A percentile compares a stretch with the other conserved stretches of the same genome.
phyloP scores from a whole-genome alignment of 2,797 vertebrate species.

The Pseudochirops corinnae region DNA sequence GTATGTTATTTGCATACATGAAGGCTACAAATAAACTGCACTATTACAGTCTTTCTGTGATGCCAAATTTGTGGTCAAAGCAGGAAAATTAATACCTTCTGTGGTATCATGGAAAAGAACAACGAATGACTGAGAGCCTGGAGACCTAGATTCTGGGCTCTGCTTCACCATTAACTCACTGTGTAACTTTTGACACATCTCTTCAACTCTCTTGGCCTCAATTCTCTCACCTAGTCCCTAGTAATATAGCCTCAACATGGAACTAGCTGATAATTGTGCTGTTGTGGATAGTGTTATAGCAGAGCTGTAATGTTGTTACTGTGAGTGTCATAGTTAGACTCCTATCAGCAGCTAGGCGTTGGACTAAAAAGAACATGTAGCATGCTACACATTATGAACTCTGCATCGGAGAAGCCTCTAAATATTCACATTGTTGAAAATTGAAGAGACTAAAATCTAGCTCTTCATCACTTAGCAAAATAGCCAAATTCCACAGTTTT shows the following conservation, averaged over 20 bases:
- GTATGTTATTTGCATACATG: constrained; percentile 9
- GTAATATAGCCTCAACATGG: neutral
- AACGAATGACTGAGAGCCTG: neutral
- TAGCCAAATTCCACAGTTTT: constrained; percentile 44
- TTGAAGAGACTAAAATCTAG: neutral
- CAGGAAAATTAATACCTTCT: neutral
- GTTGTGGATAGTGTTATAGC: neutral
- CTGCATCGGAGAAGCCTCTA: neutral
- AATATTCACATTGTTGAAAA: constrained; percentile 13
- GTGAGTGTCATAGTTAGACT: neutral
- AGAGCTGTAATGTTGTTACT: neutral
- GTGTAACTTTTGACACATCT: neutral
- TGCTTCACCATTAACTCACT: neutral
- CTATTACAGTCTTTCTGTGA: constrained; percentile 25
- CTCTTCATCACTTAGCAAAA: constrained; percentile 37
- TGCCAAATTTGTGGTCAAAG: neutral
- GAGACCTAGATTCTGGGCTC: neutral
- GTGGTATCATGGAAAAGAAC: neutral
- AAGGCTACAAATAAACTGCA: constrained; percentile 25
- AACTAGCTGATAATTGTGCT: neutral
- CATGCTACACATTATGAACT: neutral
- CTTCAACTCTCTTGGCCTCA: neutral
- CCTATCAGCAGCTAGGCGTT: neutral
- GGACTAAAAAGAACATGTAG: neutral
- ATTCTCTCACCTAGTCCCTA: neutral